Evolutionary conservation across 2,888 invertebrate species (phyloP), one percentile per base, ranked within the genome.

Genomic region (Noctua janthina): DNA sequence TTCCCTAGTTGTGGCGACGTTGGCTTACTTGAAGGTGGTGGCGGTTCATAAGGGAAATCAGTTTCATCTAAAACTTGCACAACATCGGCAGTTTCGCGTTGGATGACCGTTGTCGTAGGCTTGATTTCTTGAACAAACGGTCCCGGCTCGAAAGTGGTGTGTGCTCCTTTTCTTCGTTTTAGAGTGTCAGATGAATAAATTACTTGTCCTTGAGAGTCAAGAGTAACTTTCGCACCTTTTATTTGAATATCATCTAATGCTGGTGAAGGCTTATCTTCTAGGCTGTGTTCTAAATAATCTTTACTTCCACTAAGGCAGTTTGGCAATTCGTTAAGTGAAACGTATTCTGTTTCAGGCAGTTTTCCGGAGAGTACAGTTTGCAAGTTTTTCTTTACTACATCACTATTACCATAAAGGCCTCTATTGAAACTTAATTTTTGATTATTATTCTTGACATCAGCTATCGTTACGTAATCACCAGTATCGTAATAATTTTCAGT

Each of bases 131-230:
- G 98, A 46, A 99, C 98, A 93, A 98, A 98, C 68, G 98, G 98
- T 88, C 99, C 99, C 78, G 99, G 99, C 96, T 98, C 98, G 92
- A 99, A 99, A 56, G 99, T 98, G 62, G 98, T 98, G 92, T 98
- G 98, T 29, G 98, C 98, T 82, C 98, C 98, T 97, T 98, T 98
- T 86, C 98, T 97, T 90, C 98, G 97, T 92, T 98, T 98, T 86
- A 99, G 95, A 92, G 99, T 99, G 91, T 99, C 99, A 39, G 99
- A 99, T 85, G 98, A 98, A 95, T 98, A 99, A 83, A 99, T 98
- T 69, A 99, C 98, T 97, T 98, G 98, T 75, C 99, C 99, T 91
- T 98, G 98, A 46, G 99, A 98, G 95, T 99, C 98, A 69, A 99
- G 95, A 59, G 98, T 98, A 66, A 99, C 98, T 91, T 98, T 97